A percentile compares a stretch with the other conserved stretches of the same genome.
These are phyloP conservation scores for Callipepla squamata DNA, from an alignment of 2,113 vertebrate genomes.

Conservation along the genomic window DNA sequence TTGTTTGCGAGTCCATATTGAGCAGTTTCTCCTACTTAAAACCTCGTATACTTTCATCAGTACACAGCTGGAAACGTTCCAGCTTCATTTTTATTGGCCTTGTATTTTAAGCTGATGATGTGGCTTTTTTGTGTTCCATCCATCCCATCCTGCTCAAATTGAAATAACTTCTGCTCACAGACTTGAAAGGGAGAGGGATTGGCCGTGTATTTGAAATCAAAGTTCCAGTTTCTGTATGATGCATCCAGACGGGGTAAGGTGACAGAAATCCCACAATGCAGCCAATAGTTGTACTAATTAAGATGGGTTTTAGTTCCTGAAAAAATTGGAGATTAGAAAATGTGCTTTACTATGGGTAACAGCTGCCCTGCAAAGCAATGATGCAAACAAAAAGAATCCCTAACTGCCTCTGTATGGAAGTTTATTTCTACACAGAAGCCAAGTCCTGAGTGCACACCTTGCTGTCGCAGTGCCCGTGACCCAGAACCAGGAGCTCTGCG, in stretches of 20 bases:
- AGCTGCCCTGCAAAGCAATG: constrained; percentile 38
- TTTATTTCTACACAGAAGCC: background rate
- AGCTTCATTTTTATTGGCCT: constrained; percentile 67
- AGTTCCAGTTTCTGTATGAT: constrained; percentile 20
- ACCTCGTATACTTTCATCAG: constrained; percentile 60
- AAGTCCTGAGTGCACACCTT: background rate
- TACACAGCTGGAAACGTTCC: constrained; percentile 63
- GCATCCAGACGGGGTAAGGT: background rate
- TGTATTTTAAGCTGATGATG: constrained; percentile 69
- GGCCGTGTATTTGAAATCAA: constrained; percentile 19
- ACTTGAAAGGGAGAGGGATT: constrained; percentile 29
- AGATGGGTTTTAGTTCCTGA: constrained; percentile 20
- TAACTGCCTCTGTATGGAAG: background rate
- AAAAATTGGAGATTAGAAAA: constrained; percentile 37
- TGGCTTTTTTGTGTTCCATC: constrained; percentile 69
- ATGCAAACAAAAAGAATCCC: constrained; percentile 30
- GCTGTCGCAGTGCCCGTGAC: background rate
- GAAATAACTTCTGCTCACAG: constrained; percentile 61
- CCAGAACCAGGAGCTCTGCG: background rate
- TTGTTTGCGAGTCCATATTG: constrained; percentile 44
- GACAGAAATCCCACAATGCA: background rate
- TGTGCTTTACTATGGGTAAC: constrained; percentile 37
- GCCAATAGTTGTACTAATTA: constrained; percentile 17
- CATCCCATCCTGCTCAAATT: constrained; percentile 55
- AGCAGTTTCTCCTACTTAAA: constrained; percentile 64